Base-by-base conservation (phyloP, 1,140 invertebrate species). In the Pararge aegeria region DNA sequence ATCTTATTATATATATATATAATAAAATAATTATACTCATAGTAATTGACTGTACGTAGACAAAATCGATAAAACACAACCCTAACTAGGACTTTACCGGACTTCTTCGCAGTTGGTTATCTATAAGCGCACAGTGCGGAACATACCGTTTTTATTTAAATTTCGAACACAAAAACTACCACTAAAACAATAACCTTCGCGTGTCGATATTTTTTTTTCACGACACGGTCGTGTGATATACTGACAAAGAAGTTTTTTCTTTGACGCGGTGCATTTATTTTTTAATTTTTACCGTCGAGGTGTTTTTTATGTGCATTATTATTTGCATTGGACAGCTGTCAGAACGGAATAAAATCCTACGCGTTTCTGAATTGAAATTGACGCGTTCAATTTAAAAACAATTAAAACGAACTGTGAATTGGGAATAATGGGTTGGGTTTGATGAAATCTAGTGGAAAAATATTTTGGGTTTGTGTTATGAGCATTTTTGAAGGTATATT, bases 331-430 rank as follows among this genome's bases (percentile, higher is more conserved):
- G 68, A 71, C 72, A 81, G 72, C 73, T 82, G 78, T 78, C 75
- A 70, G 69, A 50, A 34, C 52, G 60, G 72, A 81, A 77, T 76
- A 73, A 67, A 83, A 83, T 78, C 68, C 55, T 66, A 63, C 73
- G 63, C 74, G 72, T 73, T 71, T 59, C 67, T 38, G 78, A 83
- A 88, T 88, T 85, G 70, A 87, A 81, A 86, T 76, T 87, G 85
- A 88, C 85, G 81, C 78, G 83, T 83, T 78, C 78, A 75, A 83
- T 83, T 87, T 81, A 84, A 82, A n/a, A 86, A 85, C 80, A 86
- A 83, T 81, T 79, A 88, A 24, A 69, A 61, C 67, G 57, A 55
- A 62, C 61, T 63, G 60, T 68, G 67, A 84, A 87, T 88, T 87
- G 75, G 77, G 78, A 81, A 81, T 80, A 83, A 87, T 85, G 74